phyloP scores from a whole-genome alignment of 2,888 invertebrate genomes.

The Epirrhoe tristata region DNA sequence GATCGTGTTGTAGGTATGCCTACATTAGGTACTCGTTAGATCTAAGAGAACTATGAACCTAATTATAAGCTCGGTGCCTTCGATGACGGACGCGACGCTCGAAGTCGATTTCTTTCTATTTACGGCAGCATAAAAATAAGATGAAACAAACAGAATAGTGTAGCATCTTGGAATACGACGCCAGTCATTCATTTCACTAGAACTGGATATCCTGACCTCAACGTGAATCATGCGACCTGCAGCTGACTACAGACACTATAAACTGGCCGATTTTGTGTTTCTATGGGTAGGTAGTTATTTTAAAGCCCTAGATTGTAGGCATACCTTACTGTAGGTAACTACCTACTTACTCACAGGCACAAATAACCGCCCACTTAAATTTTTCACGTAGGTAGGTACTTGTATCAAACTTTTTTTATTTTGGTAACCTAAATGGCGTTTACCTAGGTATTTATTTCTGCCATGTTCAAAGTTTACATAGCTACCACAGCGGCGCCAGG shows the following conservation, averaged over 20 bases:
- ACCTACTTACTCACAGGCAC: background rate
- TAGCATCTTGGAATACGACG: slow-evolving; percentile 50
- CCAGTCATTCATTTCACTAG: slow-evolving; percentile 58
- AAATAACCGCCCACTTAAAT: no score
- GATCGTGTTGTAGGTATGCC: no score
- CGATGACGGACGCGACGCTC: slow-evolving; percentile 1
- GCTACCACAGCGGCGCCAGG: slow-evolving; percentile 67
- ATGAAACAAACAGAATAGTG: slow-evolving; percentile 13
- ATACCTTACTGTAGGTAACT: no score
- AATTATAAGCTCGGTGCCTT: background rate
- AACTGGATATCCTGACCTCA: slow-evolving; percentile 74
- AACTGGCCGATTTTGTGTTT: slow-evolving; percentile 41
- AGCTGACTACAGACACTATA: slow-evolving; percentile 43
- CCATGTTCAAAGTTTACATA: slow-evolving; percentile 37
- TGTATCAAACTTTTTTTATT: no score
- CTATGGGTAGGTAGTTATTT: background rate
- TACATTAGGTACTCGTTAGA: no score
- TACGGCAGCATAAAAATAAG: background rate
- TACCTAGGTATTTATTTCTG: no score
- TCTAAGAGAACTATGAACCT: background rate
- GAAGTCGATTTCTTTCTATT: slow-evolving; percentile 5
- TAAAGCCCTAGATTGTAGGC: no score
- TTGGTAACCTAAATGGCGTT: no score
- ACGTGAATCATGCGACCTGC: slow-evolving; percentile 73
- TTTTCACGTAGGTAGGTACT: no score